Conservation (phyloP, 2,888 invertebrate genomes). For the Habrosyne pyritoides region DNA sequence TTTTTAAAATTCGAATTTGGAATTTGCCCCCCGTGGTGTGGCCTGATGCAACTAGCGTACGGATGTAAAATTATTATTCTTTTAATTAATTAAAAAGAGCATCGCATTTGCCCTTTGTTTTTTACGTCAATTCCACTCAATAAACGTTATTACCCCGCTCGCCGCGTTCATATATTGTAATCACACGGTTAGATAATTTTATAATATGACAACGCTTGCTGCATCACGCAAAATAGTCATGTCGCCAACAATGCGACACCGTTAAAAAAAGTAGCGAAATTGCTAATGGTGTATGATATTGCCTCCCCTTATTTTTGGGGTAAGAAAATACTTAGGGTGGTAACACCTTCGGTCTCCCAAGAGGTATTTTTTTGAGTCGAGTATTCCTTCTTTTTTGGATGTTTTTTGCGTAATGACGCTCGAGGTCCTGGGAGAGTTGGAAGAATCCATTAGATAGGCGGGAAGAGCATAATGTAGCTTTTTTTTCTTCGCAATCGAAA, state of each 20-base stretch:
- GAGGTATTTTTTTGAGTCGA: conserved; percentile 71
- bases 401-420: conserved; percentile 79
- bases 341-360: conserved; percentile 79
- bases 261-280: conserved; percentile 82
- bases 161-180: conserved; percentile 2
- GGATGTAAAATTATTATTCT: conserved; percentile 62
- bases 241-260: conserved; percentile 72
- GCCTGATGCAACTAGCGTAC: conserved; percentile 44
- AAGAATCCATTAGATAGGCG: conserved; percentile 82
- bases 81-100: conserved; percentile 69
- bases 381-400: conserved; percentile 61
- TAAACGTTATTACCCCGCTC: neutral
- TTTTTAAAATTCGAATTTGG: conserved; percentile 62
- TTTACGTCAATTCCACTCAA: conserved; percentile 15
- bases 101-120: conserved; percentile 40
- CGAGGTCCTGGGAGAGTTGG: conserved; percentile 80
- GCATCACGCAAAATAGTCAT: conserved; percentile 37
- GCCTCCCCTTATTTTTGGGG: conserved; percentile 80
- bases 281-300: conserved; percentile 85
- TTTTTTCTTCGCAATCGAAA: conserved; percentile 66
- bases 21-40: conserved; percentile 60
- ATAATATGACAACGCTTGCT: neutral
- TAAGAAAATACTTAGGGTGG: conserved; percentile 79
- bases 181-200: conserved; percentile 7
- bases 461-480: conserved; percentile 76